These are phyloP conservation scores for Luperina testacea DNA, from an alignment of 2,888 invertebrate species.

Conservation along the genomic window DNA sequence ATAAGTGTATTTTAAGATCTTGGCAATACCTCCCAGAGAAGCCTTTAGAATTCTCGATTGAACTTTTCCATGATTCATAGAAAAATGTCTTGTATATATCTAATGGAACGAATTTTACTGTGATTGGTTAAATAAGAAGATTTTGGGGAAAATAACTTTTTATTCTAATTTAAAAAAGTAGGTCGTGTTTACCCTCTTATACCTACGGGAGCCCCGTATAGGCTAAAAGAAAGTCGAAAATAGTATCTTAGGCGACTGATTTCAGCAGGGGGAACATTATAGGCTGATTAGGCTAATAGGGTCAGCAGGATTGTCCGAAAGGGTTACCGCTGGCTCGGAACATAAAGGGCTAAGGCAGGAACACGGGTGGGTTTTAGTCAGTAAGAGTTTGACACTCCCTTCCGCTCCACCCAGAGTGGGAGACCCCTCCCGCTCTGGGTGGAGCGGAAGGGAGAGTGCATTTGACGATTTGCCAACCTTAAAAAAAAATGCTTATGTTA, in stretches of 20 bases:
- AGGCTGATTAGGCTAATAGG: neutral
- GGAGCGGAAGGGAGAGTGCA: too few species aligned
- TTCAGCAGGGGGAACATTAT: neutral
- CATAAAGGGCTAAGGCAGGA: too few species aligned
- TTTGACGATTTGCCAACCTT: too few species aligned
- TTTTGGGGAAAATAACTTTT: neutral
- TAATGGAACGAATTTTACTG: neutral
- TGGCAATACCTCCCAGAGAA: slow-evolving; percentile 24
- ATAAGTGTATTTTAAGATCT: slow-evolving; percentile 33
- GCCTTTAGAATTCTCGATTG: slow-evolving; percentile 14
- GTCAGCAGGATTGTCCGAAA: too few species aligned
- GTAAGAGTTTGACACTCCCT: too few species aligned
- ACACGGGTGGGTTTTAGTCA: too few species aligned
- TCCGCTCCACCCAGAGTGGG: too few species aligned
- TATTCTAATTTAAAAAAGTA: neutral
- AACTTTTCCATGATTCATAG: slow-evolving; percentile 11
- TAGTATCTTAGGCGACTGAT: neutral
- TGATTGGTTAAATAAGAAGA: neutral
- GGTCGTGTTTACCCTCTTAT: neutral
- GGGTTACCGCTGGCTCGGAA: too few species aligned
- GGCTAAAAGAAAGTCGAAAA: neutral
- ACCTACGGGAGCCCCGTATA: too few species aligned
- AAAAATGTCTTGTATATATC: neutral
- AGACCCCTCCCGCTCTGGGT: too few species aligned
- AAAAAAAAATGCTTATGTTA: neutral